phyloP scores from a whole-genome alignment of 2,888 invertebrate genomes.

The Sarcophaga variegata region DNA sequence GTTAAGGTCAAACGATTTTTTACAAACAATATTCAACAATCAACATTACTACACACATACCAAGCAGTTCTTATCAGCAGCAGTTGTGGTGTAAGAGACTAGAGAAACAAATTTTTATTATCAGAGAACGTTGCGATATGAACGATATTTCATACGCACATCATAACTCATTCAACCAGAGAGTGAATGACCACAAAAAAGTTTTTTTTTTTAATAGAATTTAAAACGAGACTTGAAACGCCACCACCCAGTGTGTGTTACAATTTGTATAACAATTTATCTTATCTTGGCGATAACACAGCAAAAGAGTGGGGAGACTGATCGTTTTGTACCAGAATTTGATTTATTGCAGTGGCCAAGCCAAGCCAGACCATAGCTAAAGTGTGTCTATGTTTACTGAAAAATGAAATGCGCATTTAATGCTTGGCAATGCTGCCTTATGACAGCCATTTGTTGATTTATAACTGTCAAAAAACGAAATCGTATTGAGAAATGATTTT shows the following conservation, averaged over 20 bases:
- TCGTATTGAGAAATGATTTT: too few species aligned
- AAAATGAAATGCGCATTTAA: conserved; percentile 25
- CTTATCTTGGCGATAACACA: conserved; percentile 27
- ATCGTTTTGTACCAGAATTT: conserved; percentile 24
- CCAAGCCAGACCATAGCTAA: conserved; percentile 41
- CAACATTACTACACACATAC: background rate
- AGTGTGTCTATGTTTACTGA: background rate
- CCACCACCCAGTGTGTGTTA: conserved; percentile 23
- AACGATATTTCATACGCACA: conserved; percentile 9
- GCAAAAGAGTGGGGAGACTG: background rate
- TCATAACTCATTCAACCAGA: conserved; percentile 2
- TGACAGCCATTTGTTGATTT: conserved; percentile 59
- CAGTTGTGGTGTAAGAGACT: background rate
- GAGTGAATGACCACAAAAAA: conserved; percentile 23
- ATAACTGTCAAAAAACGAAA: conserved; percentile 57
- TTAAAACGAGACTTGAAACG: background rate
- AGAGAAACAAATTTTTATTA: conserved; percentile 28
- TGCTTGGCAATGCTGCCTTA: conserved; percentile 44
- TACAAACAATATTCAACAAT: conserved; percentile 9
- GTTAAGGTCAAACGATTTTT: conserved; percentile 54
- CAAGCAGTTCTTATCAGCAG: too few species aligned
- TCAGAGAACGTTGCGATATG: background rate
- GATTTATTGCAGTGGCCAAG: conserved; percentile 51
- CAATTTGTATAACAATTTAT: conserved; percentile 48
- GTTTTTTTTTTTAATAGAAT: background rate